phyloP scores from a whole-genome alignment of 2,113 vertebrate species.

The Lota lota region DNA sequence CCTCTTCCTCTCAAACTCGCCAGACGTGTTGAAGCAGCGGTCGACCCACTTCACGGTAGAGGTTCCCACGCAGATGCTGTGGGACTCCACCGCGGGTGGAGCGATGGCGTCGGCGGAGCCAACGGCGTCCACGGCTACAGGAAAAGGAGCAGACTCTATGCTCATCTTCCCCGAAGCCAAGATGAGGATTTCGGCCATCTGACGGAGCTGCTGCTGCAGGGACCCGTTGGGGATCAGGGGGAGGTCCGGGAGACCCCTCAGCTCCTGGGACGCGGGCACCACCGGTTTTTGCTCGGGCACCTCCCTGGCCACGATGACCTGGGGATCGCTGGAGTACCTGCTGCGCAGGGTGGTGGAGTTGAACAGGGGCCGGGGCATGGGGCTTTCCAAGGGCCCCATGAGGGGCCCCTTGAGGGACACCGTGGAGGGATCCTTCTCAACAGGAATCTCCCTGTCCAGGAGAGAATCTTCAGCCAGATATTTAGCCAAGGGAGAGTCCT shows the following conservation, averaged over 20 bases:
- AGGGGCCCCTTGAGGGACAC: constrained; percentile 47
- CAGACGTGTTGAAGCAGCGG: constrained; percentile 70
- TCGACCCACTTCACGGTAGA: constrained; percentile 44
- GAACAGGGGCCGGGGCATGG: constrained; percentile 62
- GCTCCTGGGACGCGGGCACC: no score
- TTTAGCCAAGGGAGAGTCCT: neutral
- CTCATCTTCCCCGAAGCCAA: constrained; percentile 59
- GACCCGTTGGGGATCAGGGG: constrained; percentile 47
- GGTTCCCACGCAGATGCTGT: constrained; percentile 59
- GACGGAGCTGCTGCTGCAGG: constrained; percentile 71
- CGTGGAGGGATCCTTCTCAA: constrained; percentile 4
- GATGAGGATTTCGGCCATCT: constrained; percentile 73
- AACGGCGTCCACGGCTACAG: constrained; percentile 8
- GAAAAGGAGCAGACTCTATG: neutral
- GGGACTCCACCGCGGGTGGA: constrained; percentile 25
- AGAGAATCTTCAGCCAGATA: constrained; percentile 22
- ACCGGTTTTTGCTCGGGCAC: no score
- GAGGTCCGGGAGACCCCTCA: neutral
- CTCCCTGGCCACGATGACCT: no score
- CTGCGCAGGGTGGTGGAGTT: constrained; percentile 64
- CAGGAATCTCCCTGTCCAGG: constrained; percentile 26
- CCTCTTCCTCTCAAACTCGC: constrained; percentile 58
- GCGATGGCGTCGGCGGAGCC: neutral
- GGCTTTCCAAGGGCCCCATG: constrained; percentile 55
- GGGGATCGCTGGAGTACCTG: constrained; percentile 10